phyloP scores from a whole-genome alignment of 1,140 invertebrate species.

The Drosophila ananassae region DNA sequence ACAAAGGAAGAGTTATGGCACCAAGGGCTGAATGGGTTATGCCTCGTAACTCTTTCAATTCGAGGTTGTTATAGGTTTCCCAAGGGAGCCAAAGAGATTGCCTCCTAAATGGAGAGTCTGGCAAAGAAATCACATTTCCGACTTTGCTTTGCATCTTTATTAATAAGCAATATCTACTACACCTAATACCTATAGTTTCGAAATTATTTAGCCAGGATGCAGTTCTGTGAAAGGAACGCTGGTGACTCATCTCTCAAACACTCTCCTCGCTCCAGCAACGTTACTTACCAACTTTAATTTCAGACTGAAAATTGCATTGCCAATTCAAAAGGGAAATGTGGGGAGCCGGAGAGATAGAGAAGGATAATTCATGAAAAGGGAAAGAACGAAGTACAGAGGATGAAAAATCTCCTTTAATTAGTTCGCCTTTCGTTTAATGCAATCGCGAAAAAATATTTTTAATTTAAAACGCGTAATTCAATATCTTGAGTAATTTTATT shows the following conservation, averaged over 20 bases:
- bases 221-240: background rate
- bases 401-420: constrained; percentile 74
- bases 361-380: background rate
- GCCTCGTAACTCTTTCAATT: constrained; percentile 72
- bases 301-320: constrained; percentile 64
- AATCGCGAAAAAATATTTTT: constrained; percentile 80
- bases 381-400: constrained; percentile 5
- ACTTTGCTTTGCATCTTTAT: no score
- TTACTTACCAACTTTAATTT: constrained; percentile 50
- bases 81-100: background rate
- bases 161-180: background rate
- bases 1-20: background rate
- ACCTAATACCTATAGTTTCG: background rate
- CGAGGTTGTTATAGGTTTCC: constrained; percentile 15
- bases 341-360: background rate
- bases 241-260: background rate
- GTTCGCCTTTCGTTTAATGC: constrained; percentile 77
- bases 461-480: constrained; percentile 82
- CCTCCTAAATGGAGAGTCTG: background rate
- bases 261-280: background rate
- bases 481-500: constrained; percentile 79
- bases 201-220: background rate
- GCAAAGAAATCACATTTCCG: background rate
- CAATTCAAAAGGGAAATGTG: constrained; percentile 10
- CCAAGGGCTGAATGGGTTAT: constrained; percentile 51